phyloP scores from a whole-genome alignment of 2,113 vertebrate species.

The Myiopsitta monachus region DNA sequence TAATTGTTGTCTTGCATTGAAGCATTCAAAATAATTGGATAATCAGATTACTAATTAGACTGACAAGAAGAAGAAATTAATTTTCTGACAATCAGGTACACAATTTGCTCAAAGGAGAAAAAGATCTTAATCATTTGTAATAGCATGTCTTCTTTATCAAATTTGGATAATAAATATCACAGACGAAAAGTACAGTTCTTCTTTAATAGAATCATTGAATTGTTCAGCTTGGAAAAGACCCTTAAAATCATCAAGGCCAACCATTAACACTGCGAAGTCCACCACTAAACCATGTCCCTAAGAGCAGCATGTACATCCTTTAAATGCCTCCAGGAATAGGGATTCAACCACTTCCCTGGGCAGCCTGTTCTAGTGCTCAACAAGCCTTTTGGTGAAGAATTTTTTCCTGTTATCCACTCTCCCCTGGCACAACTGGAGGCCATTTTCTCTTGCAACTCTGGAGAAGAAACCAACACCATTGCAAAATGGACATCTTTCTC shows the following conservation, averaged over 20 bases:
- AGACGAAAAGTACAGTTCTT: neutral
- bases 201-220: neutral
- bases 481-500: neutral
- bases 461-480: neutral
- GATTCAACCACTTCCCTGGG: neutral
- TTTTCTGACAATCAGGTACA: neutral
- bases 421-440: neutral
- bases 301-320: neutral
- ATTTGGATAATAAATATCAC: neutral
- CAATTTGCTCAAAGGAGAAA: neutral
- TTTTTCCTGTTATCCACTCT: neutral
- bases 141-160: neutral
- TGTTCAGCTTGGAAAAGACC: neutral
- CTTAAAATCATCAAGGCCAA: neutral
- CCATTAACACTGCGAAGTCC: neutral
- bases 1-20: neutral
- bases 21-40: neutral
- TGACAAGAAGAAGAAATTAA: neutral
- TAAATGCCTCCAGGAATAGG: neutral
- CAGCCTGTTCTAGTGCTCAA: neutral
- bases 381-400: neutral
- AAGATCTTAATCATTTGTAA: neutral
- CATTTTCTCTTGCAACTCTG: neutral
- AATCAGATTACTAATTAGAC: neutral
- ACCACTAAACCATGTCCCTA: neutral